Evolutionary conservation across 1,140 invertebrate species (phyloP).

Genomic region (Schlechtendalia chinensis): DNA sequence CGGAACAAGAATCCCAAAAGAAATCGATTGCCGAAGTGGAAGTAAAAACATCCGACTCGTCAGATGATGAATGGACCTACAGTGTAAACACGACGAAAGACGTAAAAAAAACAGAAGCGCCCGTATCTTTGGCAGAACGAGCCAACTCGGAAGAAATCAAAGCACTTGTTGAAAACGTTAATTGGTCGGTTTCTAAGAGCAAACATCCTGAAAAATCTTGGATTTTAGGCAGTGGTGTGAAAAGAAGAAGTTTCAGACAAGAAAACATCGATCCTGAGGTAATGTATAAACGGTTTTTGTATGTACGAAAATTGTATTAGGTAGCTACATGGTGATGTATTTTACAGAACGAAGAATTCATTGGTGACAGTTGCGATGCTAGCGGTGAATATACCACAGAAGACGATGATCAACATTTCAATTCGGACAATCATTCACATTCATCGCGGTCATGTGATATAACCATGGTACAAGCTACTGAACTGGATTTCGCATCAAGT

Average conservation of each 20-base stretch:
- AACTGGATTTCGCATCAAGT: conserved; percentile 8
- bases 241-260: conserved; percentile 23
- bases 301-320: neutral
- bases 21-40: conserved; percentile 56
- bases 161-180: conserved; percentile 45
- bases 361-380: conserved; percentile 74
- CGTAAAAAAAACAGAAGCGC: conserved; percentile 10
- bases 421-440: conserved; percentile 32
- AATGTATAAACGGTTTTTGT: neutral
- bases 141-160: conserved; percentile 57
- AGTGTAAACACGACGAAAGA: conserved; percentile 58
- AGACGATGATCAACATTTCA: conserved; percentile 61
- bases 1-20: conserved; percentile 60
- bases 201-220: conserved; percentile 21
- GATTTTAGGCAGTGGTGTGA: neutral
- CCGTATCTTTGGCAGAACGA: conserved; percentile 54
- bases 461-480: conserved; percentile 26
- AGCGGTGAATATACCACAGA: conserved; percentile 83
- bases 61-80: conserved; percentile 73
- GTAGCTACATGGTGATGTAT: neutral
- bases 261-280: conserved; percentile 25
- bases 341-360: conserved; percentile 52
- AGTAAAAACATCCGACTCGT: conserved; percentile 63
- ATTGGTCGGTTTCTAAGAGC: conserved; percentile 8
- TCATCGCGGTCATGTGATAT: conserved; percentile 33